Evolutionary conservation across 2,113 vertebrate species (phyloP).

Genomic region (Zootoca vivipara): DNA sequence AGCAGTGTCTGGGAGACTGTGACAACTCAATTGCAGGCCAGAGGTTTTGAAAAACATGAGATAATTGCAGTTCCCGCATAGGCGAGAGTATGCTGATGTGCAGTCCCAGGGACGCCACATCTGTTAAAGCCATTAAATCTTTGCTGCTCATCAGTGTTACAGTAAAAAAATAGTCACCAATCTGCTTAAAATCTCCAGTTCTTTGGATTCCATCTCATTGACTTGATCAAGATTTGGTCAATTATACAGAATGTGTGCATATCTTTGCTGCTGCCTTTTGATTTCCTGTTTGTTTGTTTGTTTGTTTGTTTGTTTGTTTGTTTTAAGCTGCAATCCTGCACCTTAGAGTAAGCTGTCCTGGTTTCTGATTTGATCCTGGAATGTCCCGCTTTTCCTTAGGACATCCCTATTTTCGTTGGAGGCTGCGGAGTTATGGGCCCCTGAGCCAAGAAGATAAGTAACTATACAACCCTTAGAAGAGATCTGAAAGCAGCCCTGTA

Average conservation of each 20-base stretch:
- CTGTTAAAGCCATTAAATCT: conserved; percentile 72
- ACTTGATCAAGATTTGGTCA: conserved; percentile 40
- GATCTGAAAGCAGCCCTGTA: too few species aligned
- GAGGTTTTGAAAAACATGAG: conserved; percentile 68
- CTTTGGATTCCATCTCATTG: conserved; percentile 53
- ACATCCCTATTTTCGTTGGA: too few species aligned
- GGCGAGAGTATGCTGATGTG: conserved; percentile 46
- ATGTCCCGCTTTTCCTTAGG: too few species aligned
- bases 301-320: background rate
- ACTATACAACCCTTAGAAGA: too few species aligned
- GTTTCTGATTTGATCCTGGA: too few species aligned
- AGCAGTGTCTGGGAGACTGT: conserved; percentile 73
- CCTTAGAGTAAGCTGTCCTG: background rate
- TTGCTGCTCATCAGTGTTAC: conserved; percentile 61
- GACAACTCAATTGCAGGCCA: conserved; percentile 78
- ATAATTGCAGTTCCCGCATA: conserved; percentile 70
- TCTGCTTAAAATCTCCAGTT: conserved; percentile 61
- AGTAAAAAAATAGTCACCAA: conserved; percentile 74
- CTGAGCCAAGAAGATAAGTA: too few species aligned
- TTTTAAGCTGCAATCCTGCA: background rate
- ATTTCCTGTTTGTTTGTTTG: background rate
- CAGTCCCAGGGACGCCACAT: conserved; percentile 67
- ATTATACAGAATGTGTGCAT: conserved; percentile 34
- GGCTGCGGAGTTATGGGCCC: too few species aligned
- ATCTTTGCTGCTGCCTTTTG: background rate